Evolutionary conservation across 2,797 vertebrate genomes (phyloP).

Genomic region (Borostomias antarcticus): DNA sequence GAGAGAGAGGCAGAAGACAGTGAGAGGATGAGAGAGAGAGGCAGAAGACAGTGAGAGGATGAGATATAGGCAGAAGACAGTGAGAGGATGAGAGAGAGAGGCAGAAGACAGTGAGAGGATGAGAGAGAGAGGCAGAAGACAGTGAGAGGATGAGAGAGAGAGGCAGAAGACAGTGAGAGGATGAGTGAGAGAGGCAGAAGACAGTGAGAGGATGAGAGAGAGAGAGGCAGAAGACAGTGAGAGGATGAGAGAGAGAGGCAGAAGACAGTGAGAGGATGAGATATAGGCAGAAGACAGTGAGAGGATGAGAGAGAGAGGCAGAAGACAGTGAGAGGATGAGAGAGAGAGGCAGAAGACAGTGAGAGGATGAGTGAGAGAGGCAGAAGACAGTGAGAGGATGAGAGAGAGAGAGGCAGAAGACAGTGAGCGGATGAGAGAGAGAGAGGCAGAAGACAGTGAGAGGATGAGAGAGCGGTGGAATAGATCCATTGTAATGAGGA

Average conservation of each 20-base stretch:
- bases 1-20: not conserved
- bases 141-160: no score
- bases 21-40: not conserved
- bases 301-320: constrained; percentile 47
- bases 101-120: no score
- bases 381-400: not conserved
- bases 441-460: not conserved
- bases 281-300: constrained; percentile 47
- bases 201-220: not conserved
- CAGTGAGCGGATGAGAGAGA: no score
- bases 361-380: not conserved
- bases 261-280: constrained; percentile 19
- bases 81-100: no score
- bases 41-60: no score
- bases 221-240: no score
- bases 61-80: no score
- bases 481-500: constrained; percentile 78
- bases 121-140: no score
- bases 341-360: not conserved
- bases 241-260: constrained; percentile 34
- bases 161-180: no score
- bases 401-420: constrained; percentile 10
- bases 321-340: constrained; percentile 21
- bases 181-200: not conserved
- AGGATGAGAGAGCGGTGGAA: constrained; percentile 14